Conservation (phyloP, 2,797 vertebrate species). For the Stomatorhinus walkeri region DNA sequence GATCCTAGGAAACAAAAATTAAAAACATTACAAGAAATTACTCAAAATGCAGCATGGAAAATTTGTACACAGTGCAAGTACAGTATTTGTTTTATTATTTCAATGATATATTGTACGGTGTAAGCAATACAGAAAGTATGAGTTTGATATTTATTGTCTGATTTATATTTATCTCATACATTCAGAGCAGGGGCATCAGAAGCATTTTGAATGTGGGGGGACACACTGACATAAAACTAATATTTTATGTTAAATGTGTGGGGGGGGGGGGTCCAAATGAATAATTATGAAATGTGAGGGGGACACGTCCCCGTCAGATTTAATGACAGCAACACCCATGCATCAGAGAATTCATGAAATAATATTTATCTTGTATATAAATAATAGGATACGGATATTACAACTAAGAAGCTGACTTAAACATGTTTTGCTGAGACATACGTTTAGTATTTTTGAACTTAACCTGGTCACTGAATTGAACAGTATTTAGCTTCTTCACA, state of each 20-base stretch:
- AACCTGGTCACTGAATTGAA: neutral
- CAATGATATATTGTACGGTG: neutral
- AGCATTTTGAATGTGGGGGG: too few relatives aligned
- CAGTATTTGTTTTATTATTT: neutral
- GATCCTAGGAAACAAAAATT: slow-evolving; percentile 18
- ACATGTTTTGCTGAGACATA: neutral
- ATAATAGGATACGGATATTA: neutral
- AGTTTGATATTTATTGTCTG: neutral
- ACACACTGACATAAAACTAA: too few relatives aligned
- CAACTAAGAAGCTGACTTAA: neutral
- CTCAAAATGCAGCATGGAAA: neutral
- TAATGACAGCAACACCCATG: too few relatives aligned
- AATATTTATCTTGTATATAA: neutral
- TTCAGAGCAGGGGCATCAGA: neutral
- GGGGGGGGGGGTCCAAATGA: too few relatives aligned
- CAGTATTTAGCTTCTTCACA: neutral
- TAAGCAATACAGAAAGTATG: neutral
- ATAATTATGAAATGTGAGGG: too few relatives aligned
- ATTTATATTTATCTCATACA: neutral
- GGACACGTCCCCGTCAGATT: too few relatives aligned
- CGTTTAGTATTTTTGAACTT: neutral
- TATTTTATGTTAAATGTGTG: too few relatives aligned
- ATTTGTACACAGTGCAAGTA: neutral
- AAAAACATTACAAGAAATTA: neutral
- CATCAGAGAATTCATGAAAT: neutral